Base-by-base conservation (phyloP, 1,140 invertebrate genomes). In the Conus betulinus region DNA sequence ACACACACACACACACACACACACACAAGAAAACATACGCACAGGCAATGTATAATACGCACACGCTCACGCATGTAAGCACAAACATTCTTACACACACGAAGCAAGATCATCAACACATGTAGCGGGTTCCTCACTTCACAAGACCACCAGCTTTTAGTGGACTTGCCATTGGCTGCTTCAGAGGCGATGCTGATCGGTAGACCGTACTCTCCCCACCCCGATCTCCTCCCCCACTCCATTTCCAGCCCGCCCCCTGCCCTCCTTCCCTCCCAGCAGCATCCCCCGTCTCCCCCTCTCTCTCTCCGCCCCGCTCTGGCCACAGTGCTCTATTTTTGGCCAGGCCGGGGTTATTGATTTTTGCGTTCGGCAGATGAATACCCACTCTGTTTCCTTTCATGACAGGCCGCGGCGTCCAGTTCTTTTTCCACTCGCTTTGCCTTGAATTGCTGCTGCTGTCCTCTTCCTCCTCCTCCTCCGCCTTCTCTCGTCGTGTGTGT, bases 331-430 rank as follows among this genome's bases (percentile, higher is more conserved):
- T 87, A 87, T 78, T 87, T 87, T 78, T 15, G 74, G 85, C 71
- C 67, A 2, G 23, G 51, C 11, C 52, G 51, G n/a, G 63, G 60
- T 13, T 87, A 87, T 87, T 53, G 85, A 87, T 87, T 87, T 78
- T 87, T 76, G 85, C 27, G 84, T 78, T 55, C 71, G 67, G 51
- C 67, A 57, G 85, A 87, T 87, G 85, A 87, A 87, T 57, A 87
- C 85, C 82, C 53, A 78, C 63, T 87, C 74, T 87, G 74, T 87
- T 78, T 87, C 85, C 52, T 78, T 87, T 87, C 53, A 76, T 87
- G 85, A 87, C 85, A 78, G 71, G 20, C 63, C 6, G n/a, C 71
- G 25, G 55, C 25, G 82, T 53, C 82, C 53, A 63, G 23, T 53
- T 60, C 82, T 27, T 51, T 51, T 51, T 51, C 78, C 11, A 13